Percentiles rank a stretch among this genome's conserved stretches.
Evolutionary conservation across 1,140 invertebrate species (phyloP).

Genomic region (Drosophila simulans): DNA sequence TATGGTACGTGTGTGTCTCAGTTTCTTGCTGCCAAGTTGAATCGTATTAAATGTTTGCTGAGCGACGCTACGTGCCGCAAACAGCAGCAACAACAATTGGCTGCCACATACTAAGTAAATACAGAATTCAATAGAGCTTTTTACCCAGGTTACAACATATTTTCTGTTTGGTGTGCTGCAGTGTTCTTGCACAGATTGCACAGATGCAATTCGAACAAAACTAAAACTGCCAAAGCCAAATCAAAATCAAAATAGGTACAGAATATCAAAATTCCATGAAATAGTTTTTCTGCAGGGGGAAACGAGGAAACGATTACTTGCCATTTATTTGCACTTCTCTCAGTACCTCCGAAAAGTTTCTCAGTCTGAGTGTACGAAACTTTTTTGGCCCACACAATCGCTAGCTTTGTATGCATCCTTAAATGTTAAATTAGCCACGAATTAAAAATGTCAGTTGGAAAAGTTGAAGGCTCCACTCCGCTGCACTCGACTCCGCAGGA

Average conservation of each 20-base stretch:
- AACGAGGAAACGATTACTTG: slow-evolving; percentile 10
- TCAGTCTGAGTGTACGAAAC: slow-evolving; percentile 29
- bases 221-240: slow-evolving; percentile 6
- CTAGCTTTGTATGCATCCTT: slow-evolving; percentile 23
- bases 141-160: slow-evolving; percentile 30
- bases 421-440: slow-evolving; percentile 74
- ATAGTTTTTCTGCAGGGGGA: not conserved
- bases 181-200: slow-evolving; percentile 10
- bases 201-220: slow-evolving; percentile 1
- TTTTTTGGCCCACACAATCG: slow-evolving; percentile 36
- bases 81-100: slow-evolving; percentile 63
- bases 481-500: not conserved
- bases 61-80: slow-evolving; percentile 75
- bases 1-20: slow-evolving; percentile 38
- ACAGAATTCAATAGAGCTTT: slow-evolving; percentile 50
- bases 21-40: slow-evolving; percentile 68
- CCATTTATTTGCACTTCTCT: too few relatives aligned
- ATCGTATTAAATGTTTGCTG: slow-evolving; percentile 78
- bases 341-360: too few relatives aligned
- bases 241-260: slow-evolving; percentile 1
- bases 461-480: slow-evolving; percentile 40
- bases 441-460: slow-evolving; percentile 71
- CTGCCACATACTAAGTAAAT: slow-evolving; percentile 61
- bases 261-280: slow-evolving; percentile 4
- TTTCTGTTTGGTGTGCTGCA: slow-evolving; percentile 11